Evolutionary conservation across 2,888 invertebrate species (phyloP), one percentile per base, ranked within the genome.

Genomic region (Drosophila multiciliata): DNA sequence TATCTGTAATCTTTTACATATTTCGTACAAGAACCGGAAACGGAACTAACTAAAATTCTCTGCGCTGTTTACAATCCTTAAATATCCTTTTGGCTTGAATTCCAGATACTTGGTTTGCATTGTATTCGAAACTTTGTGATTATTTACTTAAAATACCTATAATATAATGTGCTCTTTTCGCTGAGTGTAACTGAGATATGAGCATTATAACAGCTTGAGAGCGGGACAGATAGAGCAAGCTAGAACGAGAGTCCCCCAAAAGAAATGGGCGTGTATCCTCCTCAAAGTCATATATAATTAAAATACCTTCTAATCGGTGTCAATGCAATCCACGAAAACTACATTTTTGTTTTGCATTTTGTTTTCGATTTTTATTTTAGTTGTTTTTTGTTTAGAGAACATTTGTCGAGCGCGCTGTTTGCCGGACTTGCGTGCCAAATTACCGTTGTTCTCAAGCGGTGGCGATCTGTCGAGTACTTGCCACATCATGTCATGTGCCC

Each of bases 261-360:
- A 63, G 63, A 48, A 63, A 61, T 64, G 60, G 62, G 66, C 75
- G 77, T 70, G 71, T 64, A 68, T 75, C 87, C 80, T 84, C 89
- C 80, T 86, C 89, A 89, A 89, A 90, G 91, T 91, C 91, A 91
- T 91, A 91, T 90, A 84, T 78, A 87, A 89, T 90, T 90, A 91
- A 91, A 90, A 91, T 90, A 81, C 89, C 83, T 84, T 87, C 82
- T 83, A 89, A 91, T 90, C 85, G 78, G 89, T 91, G 90, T 91
- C 91, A 91, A 91, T 91, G 91, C 79, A 83, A 91, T 59, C 73
- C 57, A 66, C 71, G 60, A 64, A 74, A 73, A 77, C 75, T 70
- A 45, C 69, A 73, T 71, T 72, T 74, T 75, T 73, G 57, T 29
- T 26, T 33, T 20, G 42, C 45, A 11, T 40, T 58, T 23, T 53